phyloP scores from a whole-genome alignment of 2,888 invertebrate genomes.

The Drosophila gaucha region DNA sequence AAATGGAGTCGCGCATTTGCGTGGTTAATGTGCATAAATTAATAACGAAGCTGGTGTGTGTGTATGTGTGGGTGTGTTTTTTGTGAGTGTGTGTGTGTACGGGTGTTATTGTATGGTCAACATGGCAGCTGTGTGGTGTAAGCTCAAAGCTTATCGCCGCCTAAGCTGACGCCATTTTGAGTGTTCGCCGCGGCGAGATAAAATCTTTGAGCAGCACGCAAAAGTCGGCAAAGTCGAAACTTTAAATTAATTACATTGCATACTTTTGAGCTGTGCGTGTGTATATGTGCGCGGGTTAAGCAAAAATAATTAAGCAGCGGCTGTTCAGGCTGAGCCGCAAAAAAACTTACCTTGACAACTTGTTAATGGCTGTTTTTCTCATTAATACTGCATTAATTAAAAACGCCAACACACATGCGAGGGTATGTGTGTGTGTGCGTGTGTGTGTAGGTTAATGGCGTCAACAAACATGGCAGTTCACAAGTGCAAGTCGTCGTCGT shows the following conservation, averaged over 20 bases:
- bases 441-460: conserved; percentile 50
- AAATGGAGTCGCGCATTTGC: conserved; percentile 59
- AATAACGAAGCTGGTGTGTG: conserved; percentile 44
- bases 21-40: conserved; percentile 76
- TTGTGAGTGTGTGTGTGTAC: conserved; percentile 8
- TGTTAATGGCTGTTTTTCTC: conserved; percentile 85
- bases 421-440: conserved; percentile 8
- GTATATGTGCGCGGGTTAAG: conserved; percentile 31
- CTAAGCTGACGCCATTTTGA: conserved; percentile 65
- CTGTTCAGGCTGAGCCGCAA: conserved; percentile 30
- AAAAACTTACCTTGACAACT: conserved; percentile 84
- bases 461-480: conserved; percentile 68
- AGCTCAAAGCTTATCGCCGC: conserved; percentile 64
- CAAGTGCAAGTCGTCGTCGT: conserved; percentile 55
- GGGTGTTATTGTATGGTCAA: conserved; percentile 31
- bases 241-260: conserved; percentile 71
- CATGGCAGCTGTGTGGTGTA: conserved; percentile 23
- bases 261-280: conserved; percentile 21
- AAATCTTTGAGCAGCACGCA: conserved; percentile 54
- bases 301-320: conserved; percentile 68
- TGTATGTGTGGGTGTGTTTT: background rate
- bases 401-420: conserved; percentile 53
- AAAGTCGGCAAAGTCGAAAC: conserved; percentile 51
- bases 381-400: conserved; percentile 84
- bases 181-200: conserved; percentile 56